Conservation (phyloP, 2,888 invertebrate genomes). For the Tanypteryx hageni region DNA sequence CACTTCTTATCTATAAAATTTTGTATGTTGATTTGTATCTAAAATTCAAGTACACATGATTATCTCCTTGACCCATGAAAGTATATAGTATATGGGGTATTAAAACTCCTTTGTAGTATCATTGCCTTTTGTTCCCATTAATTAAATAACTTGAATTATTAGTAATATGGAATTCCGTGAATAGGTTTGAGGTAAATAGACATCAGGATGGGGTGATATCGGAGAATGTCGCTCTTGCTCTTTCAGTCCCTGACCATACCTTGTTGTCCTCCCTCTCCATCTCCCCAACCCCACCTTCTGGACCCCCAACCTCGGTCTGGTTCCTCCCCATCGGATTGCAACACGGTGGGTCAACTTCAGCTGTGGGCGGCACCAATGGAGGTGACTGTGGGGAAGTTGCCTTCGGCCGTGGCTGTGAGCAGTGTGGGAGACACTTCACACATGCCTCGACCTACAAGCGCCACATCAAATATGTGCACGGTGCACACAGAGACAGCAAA, state of each 20-base stretch:
- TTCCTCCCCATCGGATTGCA: conserved; percentile 52
- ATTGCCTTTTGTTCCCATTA: too few relatives aligned
- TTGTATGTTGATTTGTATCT: too few relatives aligned
- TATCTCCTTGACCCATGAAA: too few relatives aligned
- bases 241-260: conserved; percentile 63
- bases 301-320: conserved; percentile 53
- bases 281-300: conserved; percentile 34
- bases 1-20: too few relatives aligned
- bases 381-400: conserved; percentile 48
- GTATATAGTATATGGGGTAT: too few relatives aligned
- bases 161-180: conserved; percentile 39
- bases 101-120: too few relatives aligned
- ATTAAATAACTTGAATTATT: too few relatives aligned
- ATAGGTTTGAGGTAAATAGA: conserved; percentile 40
- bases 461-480: conserved; percentile 65
- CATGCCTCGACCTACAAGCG: conserved; percentile 63
- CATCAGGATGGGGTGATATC: conserved; percentile 61
- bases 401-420: conserved; percentile 63
- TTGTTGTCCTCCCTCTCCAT: conserved; percentile 19
- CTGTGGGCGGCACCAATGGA: conserved; percentile 26
- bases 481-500: conserved; percentile 63
- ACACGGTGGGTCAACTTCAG: neutral
- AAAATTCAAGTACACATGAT: too few relatives aligned
- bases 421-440: conserved; percentile 65
- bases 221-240: conserved; percentile 63